Percentiles rank a stretch among this genome's conserved stretches.
Conservation (phyloP, 2,888 invertebrate genomes). For the Gastrophysa polygoni region DNA sequence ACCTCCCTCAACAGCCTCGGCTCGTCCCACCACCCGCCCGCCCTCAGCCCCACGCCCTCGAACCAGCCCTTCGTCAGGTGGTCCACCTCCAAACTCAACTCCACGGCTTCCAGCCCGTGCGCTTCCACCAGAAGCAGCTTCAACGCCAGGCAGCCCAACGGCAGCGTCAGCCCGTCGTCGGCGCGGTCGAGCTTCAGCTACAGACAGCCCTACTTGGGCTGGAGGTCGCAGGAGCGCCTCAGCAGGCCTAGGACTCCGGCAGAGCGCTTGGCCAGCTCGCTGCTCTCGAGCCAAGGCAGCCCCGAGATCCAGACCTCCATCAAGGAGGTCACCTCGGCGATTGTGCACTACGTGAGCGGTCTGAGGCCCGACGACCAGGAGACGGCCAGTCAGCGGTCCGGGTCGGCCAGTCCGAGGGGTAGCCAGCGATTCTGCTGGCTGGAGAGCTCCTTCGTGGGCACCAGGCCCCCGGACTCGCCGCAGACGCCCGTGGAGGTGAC, state of each 20-base stretch:
- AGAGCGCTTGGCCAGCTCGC: conserved; percentile 75
- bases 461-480: conserved; percentile 83
- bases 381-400: conserved; percentile 50
- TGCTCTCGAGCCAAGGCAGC: conserved; percentile 63
- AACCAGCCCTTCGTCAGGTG: conserved; percentile 66
- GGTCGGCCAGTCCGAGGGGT: conserved; percentile 61
- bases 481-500: conserved; percentile 69
- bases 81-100: conserved; percentile 78
- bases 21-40: conserved; percentile 53
- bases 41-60: conserved; percentile 55
- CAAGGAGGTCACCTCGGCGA: conserved; percentile 91
- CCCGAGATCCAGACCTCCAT: conserved; percentile 83
- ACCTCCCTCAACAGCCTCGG: conserved; percentile 83
- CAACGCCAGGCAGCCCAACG: conserved; percentile 66
- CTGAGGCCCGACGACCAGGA: conserved; percentile 63
- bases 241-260: conserved; percentile 83
- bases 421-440: conserved; percentile 84
- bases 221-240: conserved; percentile 84
- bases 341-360: conserved; percentile 87
- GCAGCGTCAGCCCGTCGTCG: conserved; percentile 68
- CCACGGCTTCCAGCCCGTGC: conserved; percentile 75
- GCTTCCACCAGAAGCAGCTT: conserved; percentile 76
- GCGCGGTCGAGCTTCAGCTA: conserved; percentile 80
- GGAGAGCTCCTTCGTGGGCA: conserved; percentile 90
- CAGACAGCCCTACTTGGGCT: conserved; percentile 87